These are phyloP conservation scores for Ateles fusciceps DNA, from an alignment of 2,797 vertebrate species.

Conservation along the genomic window DNA sequence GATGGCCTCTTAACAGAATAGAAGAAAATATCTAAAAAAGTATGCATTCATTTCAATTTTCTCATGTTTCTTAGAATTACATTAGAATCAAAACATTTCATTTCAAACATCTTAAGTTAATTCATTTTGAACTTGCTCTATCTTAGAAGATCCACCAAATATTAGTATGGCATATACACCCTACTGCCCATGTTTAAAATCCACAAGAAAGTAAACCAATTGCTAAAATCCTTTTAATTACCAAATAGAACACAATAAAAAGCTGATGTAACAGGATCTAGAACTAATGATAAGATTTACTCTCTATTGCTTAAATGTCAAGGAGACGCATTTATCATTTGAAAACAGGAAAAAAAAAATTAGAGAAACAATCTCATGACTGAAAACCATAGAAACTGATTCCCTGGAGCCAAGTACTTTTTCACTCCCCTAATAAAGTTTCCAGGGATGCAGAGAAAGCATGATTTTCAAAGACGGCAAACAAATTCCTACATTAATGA, in stretches of 20 bases:
- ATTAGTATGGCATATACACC: background rate
- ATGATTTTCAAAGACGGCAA: background rate
- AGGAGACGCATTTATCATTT: background rate
- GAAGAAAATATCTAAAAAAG: background rate
- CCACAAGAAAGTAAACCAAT: background rate
- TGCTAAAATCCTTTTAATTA: constrained; percentile 31
- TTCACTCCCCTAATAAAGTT: background rate
- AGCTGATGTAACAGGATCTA: background rate
- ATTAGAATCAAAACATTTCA: background rate
- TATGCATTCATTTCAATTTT: background rate
- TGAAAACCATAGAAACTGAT: background rate
- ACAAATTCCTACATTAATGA: background rate
- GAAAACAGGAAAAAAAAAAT: background rate
- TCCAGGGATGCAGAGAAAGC: background rate
- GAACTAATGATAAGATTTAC: background rate
- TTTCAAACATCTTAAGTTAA: background rate
- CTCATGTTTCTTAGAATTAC: background rate
- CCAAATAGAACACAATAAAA: background rate
- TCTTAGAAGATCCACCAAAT: background rate
- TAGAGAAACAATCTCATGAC: background rate
- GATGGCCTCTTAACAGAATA: background rate
- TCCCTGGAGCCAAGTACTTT: background rate
- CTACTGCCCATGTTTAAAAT: background rate
- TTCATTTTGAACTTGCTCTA: background rate
- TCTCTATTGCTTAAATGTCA: constrained; percentile 25